Conservation (phyloP, 2,113 vertebrate genomes). For the Telmatochromis sp. region DNA sequence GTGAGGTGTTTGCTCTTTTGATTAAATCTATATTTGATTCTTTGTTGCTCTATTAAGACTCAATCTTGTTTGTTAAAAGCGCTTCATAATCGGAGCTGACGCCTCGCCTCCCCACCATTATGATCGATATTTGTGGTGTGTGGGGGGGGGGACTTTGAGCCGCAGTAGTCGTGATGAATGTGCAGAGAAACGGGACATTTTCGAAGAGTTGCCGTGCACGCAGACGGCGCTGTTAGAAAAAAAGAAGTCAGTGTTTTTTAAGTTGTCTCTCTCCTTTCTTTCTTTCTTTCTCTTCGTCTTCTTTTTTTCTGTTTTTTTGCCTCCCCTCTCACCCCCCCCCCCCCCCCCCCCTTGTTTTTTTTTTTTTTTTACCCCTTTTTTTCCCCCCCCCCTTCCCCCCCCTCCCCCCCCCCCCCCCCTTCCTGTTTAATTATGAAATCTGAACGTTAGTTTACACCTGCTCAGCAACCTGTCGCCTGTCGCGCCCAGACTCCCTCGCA, state of each 20-base stretch:
- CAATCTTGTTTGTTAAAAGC: constrained; percentile 18
- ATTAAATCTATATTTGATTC: constrained; percentile 34
- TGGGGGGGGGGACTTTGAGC: not conserved
- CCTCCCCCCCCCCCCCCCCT: rapidly evolving
- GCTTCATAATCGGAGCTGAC: not conserved
- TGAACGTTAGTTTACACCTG: constrained; percentile 68
- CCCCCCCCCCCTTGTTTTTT: too few relatives aligned
- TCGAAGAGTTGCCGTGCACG: not conserved
- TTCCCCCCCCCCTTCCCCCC: too few relatives aligned
- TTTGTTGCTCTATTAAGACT: constrained; percentile 14
- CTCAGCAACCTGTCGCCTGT: constrained; percentile 62
- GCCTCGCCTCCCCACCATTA: not conserved
- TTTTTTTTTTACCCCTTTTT: too few relatives aligned
- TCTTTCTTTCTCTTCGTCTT: not conserved
- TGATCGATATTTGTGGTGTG: not conserved
- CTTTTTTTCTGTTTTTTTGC: not conserved
- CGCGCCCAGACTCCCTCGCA: constrained; percentile 53
- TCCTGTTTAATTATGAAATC: constrained; percentile 33
- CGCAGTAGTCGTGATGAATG: not conserved
- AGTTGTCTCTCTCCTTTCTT: not conserved
- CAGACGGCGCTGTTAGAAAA: not conserved
- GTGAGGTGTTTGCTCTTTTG: constrained; percentile 25
- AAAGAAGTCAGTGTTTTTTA: constrained; percentile 3
- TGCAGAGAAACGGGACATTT: not conserved
- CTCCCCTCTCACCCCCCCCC: not conserved